phyloP scores from a whole-genome alignment of 2,888 invertebrate genomes.

The Ophioninae sp. region DNA sequence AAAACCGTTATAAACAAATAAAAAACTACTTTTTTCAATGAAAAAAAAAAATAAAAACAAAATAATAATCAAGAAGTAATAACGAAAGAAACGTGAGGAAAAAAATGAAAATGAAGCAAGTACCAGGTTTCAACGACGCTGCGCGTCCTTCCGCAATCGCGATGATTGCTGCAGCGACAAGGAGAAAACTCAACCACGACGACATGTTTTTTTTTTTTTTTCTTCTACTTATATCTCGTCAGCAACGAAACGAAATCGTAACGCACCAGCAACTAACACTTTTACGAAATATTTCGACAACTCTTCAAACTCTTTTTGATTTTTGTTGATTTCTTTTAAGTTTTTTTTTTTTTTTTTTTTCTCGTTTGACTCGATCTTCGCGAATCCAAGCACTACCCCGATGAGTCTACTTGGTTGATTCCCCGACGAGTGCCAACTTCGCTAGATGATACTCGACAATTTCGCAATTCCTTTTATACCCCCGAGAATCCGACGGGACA shows the following conservation, averaged over 20 bases:
- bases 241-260: background rate
- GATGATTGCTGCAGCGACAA: slow-evolving; percentile 81
- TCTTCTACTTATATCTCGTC: background rate
- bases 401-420: slow-evolving; percentile 37
- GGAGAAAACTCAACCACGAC: slow-evolving; percentile 64
- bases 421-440: slow-evolving; percentile 62
- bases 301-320: background rate
- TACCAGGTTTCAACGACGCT: slow-evolving; percentile 70
- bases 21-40: background rate
- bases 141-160: slow-evolving; percentile 76
- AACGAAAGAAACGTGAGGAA: background rate
- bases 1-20: background rate
- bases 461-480: slow-evolving; percentile 77
- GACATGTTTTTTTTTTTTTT: slow-evolving; percentile 63
- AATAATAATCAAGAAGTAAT: background rate
- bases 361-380: background rate
- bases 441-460: slow-evolving; percentile 67
- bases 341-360: background rate
- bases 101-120: slow-evolving; percentile 21
- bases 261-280: slow-evolving; percentile 9
- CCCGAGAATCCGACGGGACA: slow-evolving; percentile 40
- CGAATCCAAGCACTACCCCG: slow-evolving; percentile 39
- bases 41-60: background rate
- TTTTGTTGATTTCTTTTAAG: background rate
- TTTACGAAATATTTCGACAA: slow-evolving; percentile 4